These are phyloP conservation scores for Marcusenius ussheri DNA, from an alignment of 2,113 vertebrate species.

Conservation along the genomic window DNA sequence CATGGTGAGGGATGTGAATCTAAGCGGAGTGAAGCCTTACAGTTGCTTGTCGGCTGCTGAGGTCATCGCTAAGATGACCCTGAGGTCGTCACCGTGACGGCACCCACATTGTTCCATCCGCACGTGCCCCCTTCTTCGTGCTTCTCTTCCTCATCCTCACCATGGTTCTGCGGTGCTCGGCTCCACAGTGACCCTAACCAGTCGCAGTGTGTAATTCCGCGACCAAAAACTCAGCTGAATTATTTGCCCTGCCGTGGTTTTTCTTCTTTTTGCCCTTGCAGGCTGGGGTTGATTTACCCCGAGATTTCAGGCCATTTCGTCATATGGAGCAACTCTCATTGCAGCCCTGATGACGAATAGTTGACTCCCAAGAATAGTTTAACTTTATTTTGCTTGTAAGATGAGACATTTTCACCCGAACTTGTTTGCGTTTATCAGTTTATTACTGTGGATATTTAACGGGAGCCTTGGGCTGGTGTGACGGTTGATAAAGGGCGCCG, in stretches of 20 bases:
- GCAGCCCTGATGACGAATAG: neutral
- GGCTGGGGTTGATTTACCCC: neutral
- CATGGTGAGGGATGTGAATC: conserved; percentile 54
- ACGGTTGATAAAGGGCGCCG: neutral
- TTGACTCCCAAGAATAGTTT: neutral
- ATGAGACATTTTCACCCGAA: neutral
- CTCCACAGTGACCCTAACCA: neutral
- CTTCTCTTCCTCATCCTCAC: neutral
- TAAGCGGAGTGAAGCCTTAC: conserved; percentile 33
- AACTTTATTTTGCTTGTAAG: neutral
- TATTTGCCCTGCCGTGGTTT: neutral
- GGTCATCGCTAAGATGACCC: conserved; percentile 29
- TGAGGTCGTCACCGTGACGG: conserved; percentile 48
- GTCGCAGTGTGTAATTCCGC: neutral
- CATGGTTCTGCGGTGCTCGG: neutral
- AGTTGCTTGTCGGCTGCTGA: conserved; percentile 44
- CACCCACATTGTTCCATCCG: neutral
- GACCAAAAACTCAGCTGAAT: neutral
- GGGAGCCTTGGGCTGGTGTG: neutral
- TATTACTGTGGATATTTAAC: neutral
- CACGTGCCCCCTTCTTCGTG: neutral
- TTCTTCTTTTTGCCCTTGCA: neutral
- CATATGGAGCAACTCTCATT: neutral
- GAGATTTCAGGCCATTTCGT: neutral
- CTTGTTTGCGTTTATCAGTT: neutral